Evolutionary conservation across 2,797 vertebrate species (phyloP).

Genomic region (Orientallactaga sibirica): DNA sequence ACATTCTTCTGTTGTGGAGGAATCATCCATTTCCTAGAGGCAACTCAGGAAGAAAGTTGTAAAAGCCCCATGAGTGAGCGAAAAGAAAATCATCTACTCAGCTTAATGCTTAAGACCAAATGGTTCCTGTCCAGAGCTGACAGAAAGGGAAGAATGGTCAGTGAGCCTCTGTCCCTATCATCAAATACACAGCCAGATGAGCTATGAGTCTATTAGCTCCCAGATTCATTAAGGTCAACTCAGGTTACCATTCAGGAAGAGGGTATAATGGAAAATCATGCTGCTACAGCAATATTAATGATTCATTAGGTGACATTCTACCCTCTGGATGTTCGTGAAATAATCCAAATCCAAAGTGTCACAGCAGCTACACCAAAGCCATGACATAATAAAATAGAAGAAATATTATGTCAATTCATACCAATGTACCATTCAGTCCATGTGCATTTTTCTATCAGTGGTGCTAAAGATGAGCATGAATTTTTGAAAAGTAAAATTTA

Average conservation of each 20-base stretch:
- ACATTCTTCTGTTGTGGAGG: background rate
- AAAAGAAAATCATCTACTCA: background rate
- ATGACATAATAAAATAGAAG: constrained; percentile 45
- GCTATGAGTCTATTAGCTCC: constrained; percentile 58
- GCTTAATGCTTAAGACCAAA: constrained; percentile 28
- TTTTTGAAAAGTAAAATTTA: constrained; percentile 18
- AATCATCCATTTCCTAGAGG: background rate
- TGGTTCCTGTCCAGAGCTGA: constrained; percentile 2
- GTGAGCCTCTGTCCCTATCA: background rate
- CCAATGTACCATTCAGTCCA: background rate
- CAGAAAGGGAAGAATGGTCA: background rate
- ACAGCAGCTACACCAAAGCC: constrained; percentile 23
- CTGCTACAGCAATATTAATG: constrained; percentile 70
- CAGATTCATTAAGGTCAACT: constrained; percentile 74
- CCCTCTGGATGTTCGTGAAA: constrained; percentile 70
- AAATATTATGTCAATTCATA: constrained; percentile 25
- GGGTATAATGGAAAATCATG: constrained; percentile 72
- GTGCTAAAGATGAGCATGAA: background rate
- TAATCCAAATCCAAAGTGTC: constrained; percentile 69
- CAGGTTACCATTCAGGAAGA: constrained; percentile 61
- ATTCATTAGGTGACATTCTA: constrained; percentile 73
- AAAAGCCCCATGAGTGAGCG: background rate
- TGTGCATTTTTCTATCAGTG: background rate
- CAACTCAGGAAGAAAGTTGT: background rate
- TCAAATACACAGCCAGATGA: constrained; percentile 48